Conservation (phyloP, 2,797 vertebrate species). For the Tangara arthus region DNA sequence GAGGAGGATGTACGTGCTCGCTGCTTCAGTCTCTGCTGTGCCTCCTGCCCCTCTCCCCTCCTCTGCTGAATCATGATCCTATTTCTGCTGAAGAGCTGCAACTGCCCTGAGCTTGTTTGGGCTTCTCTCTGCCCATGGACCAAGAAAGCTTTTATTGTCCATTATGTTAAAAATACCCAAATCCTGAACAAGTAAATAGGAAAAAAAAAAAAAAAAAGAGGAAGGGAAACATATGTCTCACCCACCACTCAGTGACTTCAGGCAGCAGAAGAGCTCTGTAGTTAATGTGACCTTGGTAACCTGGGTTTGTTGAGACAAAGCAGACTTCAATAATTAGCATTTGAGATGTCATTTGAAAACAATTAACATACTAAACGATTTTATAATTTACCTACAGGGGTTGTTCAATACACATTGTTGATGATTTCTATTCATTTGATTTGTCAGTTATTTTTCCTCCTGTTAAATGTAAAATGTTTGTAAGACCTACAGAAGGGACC, state of each 20-base stretch:
- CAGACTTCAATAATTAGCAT: background rate
- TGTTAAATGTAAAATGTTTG: background rate
- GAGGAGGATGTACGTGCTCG: fast-evolving
- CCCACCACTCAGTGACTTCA: background rate
- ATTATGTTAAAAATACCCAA: background rate
- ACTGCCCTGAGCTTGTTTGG: background rate
- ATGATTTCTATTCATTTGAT: background rate
- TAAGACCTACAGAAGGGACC: background rate
- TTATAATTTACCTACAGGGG: background rate
- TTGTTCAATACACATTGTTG: background rate
- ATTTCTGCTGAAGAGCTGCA: background rate
- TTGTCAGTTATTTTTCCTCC: background rate
- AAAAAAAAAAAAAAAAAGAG: background rate
- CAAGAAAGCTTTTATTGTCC: background rate
- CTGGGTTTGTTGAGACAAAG: background rate
- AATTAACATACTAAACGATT: background rate
- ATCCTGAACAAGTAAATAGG: background rate
- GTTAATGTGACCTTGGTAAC: background rate
- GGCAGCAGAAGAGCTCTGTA: background rate
- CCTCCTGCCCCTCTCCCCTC: background rate
- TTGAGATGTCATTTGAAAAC: background rate
- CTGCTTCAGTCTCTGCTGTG: background rate
- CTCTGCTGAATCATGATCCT: background rate
- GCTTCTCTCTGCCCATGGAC: background rate
- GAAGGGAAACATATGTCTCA: background rate